These are phyloP conservation scores for Epirrhoe alternata DNA, from an alignment of 2,888 invertebrate genomes.

Conservation along the genomic window DNA sequence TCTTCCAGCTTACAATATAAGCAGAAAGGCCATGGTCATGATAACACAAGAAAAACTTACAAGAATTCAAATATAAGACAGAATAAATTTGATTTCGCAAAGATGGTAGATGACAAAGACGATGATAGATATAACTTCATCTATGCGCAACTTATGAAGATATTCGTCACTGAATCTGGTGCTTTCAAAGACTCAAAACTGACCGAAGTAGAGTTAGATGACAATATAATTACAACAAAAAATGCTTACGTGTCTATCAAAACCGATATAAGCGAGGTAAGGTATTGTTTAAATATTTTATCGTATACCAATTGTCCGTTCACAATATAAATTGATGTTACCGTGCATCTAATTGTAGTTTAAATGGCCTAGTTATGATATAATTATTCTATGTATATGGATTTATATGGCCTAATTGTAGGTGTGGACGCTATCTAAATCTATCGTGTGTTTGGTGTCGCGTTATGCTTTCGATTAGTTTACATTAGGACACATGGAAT, in stretches of 20 bases:
- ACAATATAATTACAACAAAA: constrained; percentile 69
- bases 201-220: constrained; percentile 70
- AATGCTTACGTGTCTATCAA: constrained; percentile 78
- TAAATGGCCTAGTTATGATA: not conserved
- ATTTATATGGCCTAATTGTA: constrained; percentile 16
- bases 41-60: constrained; percentile 38
- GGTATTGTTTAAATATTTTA: not conserved
- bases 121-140: constrained; percentile 66
- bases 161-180: constrained; percentile 70
- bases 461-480: not conserved
- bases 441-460: constrained; percentile 3
- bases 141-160: constrained; percentile 74
- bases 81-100: constrained; percentile 7
- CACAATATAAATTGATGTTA: not conserved
- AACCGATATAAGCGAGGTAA: constrained; percentile 83
- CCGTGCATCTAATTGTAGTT: constrained; percentile 6
- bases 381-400: not conserved
- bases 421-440: constrained; percentile 5
- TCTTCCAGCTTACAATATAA: constrained; percentile 40
- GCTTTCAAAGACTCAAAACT: constrained; percentile 56
- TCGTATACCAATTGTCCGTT: not conserved
- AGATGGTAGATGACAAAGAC: constrained; percentile 38
- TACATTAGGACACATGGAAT: not conserved
- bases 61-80: constrained; percentile 8
- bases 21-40: constrained; percentile 39